These are phyloP conservation scores for Rhinoptilus africanus DNA, from an alignment of 2,113 vertebrate genomes.

Conservation along the genomic window DNA sequence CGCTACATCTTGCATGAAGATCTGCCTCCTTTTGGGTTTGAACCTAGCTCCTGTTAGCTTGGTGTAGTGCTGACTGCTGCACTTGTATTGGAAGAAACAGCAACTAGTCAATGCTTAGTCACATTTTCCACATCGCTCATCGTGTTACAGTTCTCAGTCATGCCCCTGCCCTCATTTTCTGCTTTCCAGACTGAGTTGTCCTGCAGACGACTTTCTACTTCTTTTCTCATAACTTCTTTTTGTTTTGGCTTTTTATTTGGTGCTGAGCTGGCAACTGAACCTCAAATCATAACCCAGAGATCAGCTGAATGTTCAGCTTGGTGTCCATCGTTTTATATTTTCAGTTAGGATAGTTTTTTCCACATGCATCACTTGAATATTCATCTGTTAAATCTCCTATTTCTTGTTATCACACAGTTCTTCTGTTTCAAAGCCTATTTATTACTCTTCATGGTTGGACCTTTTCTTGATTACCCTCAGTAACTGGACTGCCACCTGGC, in stretches of 20 bases:
- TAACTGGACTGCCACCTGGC: not conserved
- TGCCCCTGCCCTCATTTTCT: not conserved
- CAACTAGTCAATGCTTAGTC: constrained; percentile 3
- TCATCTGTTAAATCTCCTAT: not conserved
- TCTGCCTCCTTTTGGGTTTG: not conserved
- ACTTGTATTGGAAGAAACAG: not conserved
- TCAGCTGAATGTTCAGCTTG: not conserved
- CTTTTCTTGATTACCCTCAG: not conserved
- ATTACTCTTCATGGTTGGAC: not conserved
- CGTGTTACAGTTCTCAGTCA: not conserved
- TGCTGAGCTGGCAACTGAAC: not conserved
- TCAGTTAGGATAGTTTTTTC: not conserved
- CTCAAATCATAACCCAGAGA: not conserved
- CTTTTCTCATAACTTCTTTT: not conserved
- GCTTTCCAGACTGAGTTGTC: not conserved
- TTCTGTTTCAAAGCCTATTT: not conserved
- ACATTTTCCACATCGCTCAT: not conserved
- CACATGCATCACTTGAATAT: not conserved
- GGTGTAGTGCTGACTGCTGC: not conserved
- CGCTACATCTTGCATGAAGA: not conserved
- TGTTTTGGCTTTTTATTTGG: not conserved
- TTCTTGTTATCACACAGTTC: not conserved
- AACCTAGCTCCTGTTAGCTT: not conserved
- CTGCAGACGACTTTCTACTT: not conserved
- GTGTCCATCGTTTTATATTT: not conserved